phyloP scores from a whole-genome alignment of 2,797 vertebrate species.

The Parotocinclus haroldoi region DNA sequence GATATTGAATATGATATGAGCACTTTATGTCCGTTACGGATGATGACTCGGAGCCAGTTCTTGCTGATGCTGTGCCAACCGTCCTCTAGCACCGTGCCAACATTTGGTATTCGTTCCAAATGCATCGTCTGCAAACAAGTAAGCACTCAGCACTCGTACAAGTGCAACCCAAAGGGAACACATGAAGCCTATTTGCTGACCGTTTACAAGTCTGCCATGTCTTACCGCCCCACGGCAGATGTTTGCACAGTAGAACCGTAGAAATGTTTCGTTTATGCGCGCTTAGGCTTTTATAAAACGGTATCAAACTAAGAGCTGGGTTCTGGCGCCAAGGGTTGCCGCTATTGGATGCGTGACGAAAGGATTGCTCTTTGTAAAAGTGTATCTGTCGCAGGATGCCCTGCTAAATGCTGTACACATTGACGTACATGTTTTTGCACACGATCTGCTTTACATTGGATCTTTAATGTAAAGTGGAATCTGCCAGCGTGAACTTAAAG shows the following conservation, averaged over 20 bases:
- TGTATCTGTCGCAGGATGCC: too few relatives aligned
- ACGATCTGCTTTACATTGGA: background rate
- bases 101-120: conserved; percentile 36
- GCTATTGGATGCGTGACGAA: too few relatives aligned
- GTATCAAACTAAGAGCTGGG: too few relatives aligned
- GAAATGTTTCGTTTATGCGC: too few relatives aligned
- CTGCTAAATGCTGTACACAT: too few relatives aligned
- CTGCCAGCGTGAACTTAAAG: conserved; percentile 15
- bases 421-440: background rate
- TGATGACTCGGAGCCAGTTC: conserved; percentile 68
- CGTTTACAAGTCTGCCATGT: too few relatives aligned
- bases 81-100: conserved; percentile 29
- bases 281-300: too few relatives aligned
- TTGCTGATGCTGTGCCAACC: conserved; percentile 70
- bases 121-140: conserved; percentile 22
- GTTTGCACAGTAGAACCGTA: too few relatives aligned
- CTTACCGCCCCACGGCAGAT: too few relatives aligned
- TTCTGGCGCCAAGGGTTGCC: too few relatives aligned
- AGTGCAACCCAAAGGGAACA: conserved; percentile 39
- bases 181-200: background rate
- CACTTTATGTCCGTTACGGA: conserved; percentile 66
- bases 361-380: too few relatives aligned
- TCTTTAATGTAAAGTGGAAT: background rate
- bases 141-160: conserved; percentile 60
- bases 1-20: conserved; percentile 6